Base-by-base conservation (phyloP, 92 coral and sea anemone species). In the Anthopleura xanthogrammica region DNA sequence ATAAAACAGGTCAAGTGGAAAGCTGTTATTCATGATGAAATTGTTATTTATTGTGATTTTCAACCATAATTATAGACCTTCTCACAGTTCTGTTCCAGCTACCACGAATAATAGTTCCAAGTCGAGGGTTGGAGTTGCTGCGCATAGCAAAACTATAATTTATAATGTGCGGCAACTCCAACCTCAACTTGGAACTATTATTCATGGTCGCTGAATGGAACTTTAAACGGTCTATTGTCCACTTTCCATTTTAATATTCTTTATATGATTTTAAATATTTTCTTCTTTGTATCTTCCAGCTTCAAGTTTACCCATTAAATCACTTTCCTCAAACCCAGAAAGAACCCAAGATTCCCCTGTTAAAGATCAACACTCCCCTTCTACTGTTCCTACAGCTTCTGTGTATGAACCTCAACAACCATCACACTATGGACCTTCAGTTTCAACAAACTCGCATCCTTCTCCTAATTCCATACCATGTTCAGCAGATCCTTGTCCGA, bases 401-500 rank as follows among this genome's bases (percentile, higher is more conserved):
- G 54, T 89, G n/a, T 91, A 81, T 77, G 94, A 91, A 19, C 89
- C 85, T 55, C 74, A 91, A 36, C 90, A 93, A 65, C 58, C 78
- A 23, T 23, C 85, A 22, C 90, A 43, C 41, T 92, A 89, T 72
- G 84, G 83, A 39, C 95, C 92, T 43, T 76, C 91, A 2, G 88
- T 86, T 16, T 88, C 95, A 2, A 85, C 90, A 39, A 90, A 91
- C 70, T 79, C 92, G 75, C 80, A 90, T 5, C 75, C 93, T 19
- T 84, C 91, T 57, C 93, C 98, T 16, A 87, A 92, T 78, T 80
- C 91, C 78, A 92, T 97, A 76, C 98, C 99, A 43, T 94, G 98
- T 73, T 95, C 99, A 5, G 98, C 95, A 39, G 99, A 97, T 83
- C 99, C 99, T 0, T 97, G 98, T 80, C 99, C 99, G 11, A 91